Evolutionary conservation across 1,140 invertebrate species (phyloP).

Genomic region (Ditylenchus dipsaci): DNA sequence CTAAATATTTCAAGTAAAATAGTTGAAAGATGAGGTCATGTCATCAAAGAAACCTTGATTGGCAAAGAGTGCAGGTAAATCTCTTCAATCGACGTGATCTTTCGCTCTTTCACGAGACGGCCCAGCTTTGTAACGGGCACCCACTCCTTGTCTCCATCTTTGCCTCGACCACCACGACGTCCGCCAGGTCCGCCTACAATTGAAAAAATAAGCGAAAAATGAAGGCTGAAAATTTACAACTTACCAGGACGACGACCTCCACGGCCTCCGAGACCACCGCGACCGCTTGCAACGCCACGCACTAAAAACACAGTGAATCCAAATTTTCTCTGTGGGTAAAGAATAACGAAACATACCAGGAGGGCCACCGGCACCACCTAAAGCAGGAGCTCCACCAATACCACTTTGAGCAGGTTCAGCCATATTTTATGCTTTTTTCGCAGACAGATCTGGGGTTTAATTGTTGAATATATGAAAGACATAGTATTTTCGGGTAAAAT

Average conservation of each 20-base stretch:
- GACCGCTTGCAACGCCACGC: conserved; percentile 65
- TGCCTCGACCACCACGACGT: conserved; percentile 70
- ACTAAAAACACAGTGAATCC: too few species aligned
- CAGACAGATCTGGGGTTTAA: too few species aligned
- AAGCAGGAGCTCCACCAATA: conserved; percentile 49
- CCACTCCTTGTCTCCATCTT: conserved; percentile 81
- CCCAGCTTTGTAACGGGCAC: conserved; percentile 96
- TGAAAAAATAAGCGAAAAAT: too few species aligned
- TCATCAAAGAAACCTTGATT: conserved; percentile 77
- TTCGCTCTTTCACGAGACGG: conserved; percentile 88
- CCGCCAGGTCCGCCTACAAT: conserved; percentile 63
- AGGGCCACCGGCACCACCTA: conserved; percentile 39
- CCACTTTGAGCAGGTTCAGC: conserved; percentile 58
- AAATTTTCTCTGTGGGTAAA: too few species aligned
- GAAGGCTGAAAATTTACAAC: too few species aligned
- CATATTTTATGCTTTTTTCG: too few species aligned
- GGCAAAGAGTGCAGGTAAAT: conserved; percentile 97
- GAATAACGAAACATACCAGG: too few species aligned
- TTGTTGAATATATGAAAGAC: too few species aligned
- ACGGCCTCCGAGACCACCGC: conserved; percentile 68
- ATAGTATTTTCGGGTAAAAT: too few species aligned
- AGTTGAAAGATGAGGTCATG: too few species aligned
- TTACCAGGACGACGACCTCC: conserved; percentile 14
- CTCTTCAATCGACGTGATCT: conserved; percentile 92
- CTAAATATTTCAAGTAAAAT: conserved; percentile 60